These are phyloP conservation scores for Tupaia tana DNA, from an alignment of 2,113 vertebrate genomes.

Conservation along the genomic window DNA sequence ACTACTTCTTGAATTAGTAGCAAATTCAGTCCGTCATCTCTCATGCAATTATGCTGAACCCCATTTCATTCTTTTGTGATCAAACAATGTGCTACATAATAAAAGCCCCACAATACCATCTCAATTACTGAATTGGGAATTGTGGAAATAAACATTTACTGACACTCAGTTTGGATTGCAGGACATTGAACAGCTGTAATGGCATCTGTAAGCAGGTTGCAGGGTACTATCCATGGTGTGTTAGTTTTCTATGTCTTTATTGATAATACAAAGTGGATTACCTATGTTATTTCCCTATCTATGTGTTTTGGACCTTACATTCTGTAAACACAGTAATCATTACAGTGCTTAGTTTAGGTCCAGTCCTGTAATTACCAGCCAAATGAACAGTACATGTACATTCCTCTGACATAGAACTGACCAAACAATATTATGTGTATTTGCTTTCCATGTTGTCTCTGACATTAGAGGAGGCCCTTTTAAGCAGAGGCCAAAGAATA, in stretches of 20 bases:
- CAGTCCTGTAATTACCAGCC: background rate
- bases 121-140: slow-evolving; percentile 48
- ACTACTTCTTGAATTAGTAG: slow-evolving; percentile 25
- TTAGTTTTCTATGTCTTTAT: slow-evolving; percentile 53
- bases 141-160: slow-evolving; percentile 73
- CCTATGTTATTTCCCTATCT: background rate
- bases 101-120: background rate
- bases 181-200: slow-evolving; percentile 66
- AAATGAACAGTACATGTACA: background rate
- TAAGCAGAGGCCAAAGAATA: background rate
- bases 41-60: background rate
- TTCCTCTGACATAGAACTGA: background rate
- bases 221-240: slow-evolving; percentile 52
- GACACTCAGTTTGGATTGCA: slow-evolving; percentile 66
- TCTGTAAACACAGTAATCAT: background rate
- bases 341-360: background rate
- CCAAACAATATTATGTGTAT: background rate
- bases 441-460: background rate
- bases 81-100: background rate
- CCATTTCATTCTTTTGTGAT: slow-evolving; percentile 8
- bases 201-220: slow-evolving; percentile 39
- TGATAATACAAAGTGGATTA: slow-evolving; percentile 63
- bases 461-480: background rate
- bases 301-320: background rate
- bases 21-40: slow-evolving; percentile 62